Conservation (phyloP, 2,797 vertebrate genomes). For the Eupleurogrammus muticus region DNA sequence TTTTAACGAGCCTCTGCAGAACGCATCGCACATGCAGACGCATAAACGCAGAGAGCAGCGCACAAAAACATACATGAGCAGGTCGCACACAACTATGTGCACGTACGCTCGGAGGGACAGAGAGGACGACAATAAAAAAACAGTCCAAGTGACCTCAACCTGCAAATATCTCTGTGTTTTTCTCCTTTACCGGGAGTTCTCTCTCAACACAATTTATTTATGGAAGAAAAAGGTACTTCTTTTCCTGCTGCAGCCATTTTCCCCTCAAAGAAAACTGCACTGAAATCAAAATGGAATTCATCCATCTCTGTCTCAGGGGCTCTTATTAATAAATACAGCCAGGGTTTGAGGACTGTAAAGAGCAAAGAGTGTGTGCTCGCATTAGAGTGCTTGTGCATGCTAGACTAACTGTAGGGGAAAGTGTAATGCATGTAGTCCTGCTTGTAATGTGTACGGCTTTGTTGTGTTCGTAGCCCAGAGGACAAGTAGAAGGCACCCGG, state of each 20-base stretch:
- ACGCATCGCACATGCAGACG: slow-evolving; percentile 33
- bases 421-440: slow-evolving; percentile 47
- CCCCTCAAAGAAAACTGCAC: slow-evolving; percentile 67
- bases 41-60: slow-evolving; percentile 20
- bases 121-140: slow-evolving; percentile 37
- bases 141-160: slow-evolving; percentile 55
- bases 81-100: slow-evolving; percentile 7
- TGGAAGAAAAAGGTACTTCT: slow-evolving; percentile 34
- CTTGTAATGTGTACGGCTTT: slow-evolving; percentile 57
- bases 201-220: slow-evolving; percentile 26
- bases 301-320: slow-evolving; percentile 80
- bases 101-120: slow-evolving; percentile 8
- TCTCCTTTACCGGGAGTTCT: slow-evolving; percentile 60
- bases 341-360: slow-evolving; percentile 41
- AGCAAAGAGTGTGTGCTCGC: slow-evolving; percentile 27
- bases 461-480: slow-evolving; percentile 70
- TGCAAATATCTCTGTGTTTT: slow-evolving; percentile 48
- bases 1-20: slow-evolving; percentile 59
- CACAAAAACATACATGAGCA: slow-evolving; percentile 11
- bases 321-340: slow-evolving; percentile 71
- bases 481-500: slow-evolving; percentile 76
- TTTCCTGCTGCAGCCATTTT: slow-evolving; percentile 44
- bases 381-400: slow-evolving; percentile 45
- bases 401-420: slow-evolving; percentile 62
- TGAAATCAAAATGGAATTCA: slow-evolving; percentile 78